These are phyloP conservation scores for Dicrurus megarhynchus DNA, from an alignment of 2,113 vertebrate genomes.

Conservation along the genomic window DNA sequence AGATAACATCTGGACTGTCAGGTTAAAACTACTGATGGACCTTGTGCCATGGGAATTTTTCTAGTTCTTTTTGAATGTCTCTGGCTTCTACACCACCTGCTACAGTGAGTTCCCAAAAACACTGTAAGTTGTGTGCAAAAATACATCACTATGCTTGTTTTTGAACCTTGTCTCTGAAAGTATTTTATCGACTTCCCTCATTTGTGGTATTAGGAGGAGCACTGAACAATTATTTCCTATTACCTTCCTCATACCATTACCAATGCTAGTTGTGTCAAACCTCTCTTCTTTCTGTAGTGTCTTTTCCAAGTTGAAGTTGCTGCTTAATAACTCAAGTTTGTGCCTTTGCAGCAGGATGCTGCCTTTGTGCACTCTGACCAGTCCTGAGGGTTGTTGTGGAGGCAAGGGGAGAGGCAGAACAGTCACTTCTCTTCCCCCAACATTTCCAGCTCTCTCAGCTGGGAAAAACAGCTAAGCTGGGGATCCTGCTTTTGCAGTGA, in stretches of 20 bases:
- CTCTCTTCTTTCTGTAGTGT: not conserved
- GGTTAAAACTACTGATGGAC: not conserved
- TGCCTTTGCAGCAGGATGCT: not conserved
- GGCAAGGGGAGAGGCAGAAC: not conserved
- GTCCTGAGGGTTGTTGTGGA: not conserved
- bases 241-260: not conserved
- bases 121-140: not conserved
- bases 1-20: not conserved
- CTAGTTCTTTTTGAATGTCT: not conserved
- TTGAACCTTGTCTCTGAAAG: not conserved
- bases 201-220: not conserved
- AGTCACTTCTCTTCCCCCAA: not conserved
- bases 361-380: not conserved
- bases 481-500: not conserved
- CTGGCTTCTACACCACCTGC: not conserved
- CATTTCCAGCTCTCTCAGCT: not conserved
- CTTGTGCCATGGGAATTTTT: not conserved
- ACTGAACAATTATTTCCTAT: not conserved
- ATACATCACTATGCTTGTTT: not conserved
- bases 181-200: not conserved
- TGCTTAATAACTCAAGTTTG: not conserved
- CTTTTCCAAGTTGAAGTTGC: not conserved
- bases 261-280: not conserved
- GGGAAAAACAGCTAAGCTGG: not conserved
- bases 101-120: not conserved